A percentile compares a stretch with the other conserved stretches of the same genome.
These are phyloP conservation scores for Suricata suricatta DNA, from an alignment of 2,113 vertebrate species.

Conservation along the genomic window DNA sequence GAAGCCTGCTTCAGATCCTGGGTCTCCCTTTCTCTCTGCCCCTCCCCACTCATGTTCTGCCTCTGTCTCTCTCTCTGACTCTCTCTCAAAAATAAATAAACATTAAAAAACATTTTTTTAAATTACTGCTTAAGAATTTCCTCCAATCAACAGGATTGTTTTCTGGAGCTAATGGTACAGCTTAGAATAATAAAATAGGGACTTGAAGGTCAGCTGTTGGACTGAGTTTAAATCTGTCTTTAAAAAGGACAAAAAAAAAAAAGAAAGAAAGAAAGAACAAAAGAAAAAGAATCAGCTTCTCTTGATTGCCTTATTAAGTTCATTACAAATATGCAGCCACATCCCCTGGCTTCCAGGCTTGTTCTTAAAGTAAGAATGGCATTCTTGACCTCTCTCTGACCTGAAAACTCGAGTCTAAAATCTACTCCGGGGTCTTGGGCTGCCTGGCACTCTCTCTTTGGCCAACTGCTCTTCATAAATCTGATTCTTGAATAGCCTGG, in stretches of 20 bases:
- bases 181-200: neutral
- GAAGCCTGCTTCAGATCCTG: no score
- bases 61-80: no score
- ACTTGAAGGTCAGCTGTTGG: neutral
- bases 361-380: neutral
- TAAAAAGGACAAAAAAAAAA: neutral
- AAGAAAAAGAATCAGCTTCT: neutral
- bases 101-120: no score
- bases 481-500: neutral
- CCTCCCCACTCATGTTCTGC: no score
- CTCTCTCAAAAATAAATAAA: no score
- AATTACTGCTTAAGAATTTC: neutral
- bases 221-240: neutral
- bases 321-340: neutral
- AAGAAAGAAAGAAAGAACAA: rapidly evolving
- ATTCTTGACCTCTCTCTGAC: neutral
- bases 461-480: neutral
- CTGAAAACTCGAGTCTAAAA: neutral
- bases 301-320: neutral
- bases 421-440: neutral
- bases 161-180: neutral
- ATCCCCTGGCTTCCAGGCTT: neutral
- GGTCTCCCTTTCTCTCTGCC: no score
- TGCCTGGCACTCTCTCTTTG: neutral
- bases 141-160: neutral